phyloP scores from a whole-genome alignment of 2,888 invertebrate species.

The Hirudinaria manillensis region DNA sequence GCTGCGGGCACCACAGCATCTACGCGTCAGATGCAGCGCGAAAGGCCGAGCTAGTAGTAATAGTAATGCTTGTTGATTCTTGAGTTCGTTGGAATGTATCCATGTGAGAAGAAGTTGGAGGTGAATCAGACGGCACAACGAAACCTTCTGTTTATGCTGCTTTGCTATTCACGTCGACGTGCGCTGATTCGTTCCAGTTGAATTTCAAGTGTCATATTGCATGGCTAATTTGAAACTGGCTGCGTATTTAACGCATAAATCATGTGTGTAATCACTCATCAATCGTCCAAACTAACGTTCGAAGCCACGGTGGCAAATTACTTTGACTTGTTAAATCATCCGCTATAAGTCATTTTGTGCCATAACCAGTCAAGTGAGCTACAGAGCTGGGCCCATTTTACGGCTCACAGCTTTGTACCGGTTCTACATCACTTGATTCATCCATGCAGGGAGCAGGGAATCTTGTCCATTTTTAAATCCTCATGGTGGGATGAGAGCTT shows the following conservation, averaged over 20 bases:
- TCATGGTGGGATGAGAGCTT: no score
- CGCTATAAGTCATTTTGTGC: constrained; percentile 5
- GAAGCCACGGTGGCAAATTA: neutral
- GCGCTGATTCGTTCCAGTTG: constrained; percentile 21
- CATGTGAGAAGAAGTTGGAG: constrained; percentile 1
- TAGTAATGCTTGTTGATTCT: constrained; percentile 11
- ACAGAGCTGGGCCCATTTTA: constrained; percentile 3
- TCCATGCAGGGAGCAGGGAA: no score
- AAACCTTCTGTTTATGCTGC: neutral
- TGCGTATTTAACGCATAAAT: neutral
- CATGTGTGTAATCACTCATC: constrained; percentile 21
- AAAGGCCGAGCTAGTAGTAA: neutral
- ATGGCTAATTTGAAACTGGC: constrained; percentile 6
- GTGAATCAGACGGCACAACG: constrained; percentile 1
- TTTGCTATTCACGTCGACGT: constrained; percentile 11
- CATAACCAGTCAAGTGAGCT: constrained; percentile 24
- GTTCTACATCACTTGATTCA: neutral
- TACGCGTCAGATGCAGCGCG: constrained; percentile 3
- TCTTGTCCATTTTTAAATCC: no score
- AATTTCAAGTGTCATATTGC: constrained; percentile 27
- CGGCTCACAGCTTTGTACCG: neutral
- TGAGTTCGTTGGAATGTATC: constrained; percentile 16
- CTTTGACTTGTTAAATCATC: neutral
- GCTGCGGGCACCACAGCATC: constrained; percentile 11
- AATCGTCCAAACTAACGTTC: neutral